Evolutionary conservation across 1,140 invertebrate genomes (phyloP).

Genomic region (Mylabris phalerata): DNA sequence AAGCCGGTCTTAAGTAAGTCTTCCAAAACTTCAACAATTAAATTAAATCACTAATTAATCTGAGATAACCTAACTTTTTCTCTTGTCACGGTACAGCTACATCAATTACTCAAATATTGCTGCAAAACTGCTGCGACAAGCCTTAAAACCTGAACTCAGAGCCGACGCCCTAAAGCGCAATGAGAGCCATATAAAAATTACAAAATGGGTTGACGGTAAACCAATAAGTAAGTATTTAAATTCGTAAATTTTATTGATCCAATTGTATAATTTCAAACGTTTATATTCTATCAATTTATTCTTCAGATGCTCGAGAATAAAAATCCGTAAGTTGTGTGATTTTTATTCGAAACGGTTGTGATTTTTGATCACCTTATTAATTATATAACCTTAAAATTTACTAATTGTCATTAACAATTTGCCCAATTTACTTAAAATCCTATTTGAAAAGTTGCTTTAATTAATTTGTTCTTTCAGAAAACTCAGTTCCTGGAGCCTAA

Average conservation of each 20-base stretch:
- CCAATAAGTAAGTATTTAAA: conserved; percentile 62
- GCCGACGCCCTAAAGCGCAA: conserved; percentile 69
- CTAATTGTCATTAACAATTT: no score
- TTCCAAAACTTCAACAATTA: conserved; percentile 15
- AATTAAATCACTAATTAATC: not conserved
- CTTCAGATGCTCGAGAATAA: conserved; percentile 10
- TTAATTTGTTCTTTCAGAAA: not conserved
- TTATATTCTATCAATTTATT: conserved; percentile 9
- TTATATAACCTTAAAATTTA: no score
- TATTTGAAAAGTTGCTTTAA: no score
- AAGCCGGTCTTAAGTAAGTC: conserved; percentile 57
- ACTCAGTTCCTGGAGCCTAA: not conserved
- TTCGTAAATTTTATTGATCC: not conserved
- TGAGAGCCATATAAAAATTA: conserved; percentile 68
- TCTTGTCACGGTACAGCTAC: conserved; percentile 59
- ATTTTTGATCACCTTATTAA: no score
- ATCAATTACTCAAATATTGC: conserved; percentile 89
- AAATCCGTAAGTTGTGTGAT: conserved; percentile 6
- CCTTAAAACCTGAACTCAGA: conserved; percentile 66
- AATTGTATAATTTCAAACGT: no score
- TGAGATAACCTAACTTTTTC: not conserved
- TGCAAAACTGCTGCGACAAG: conserved; percentile 68
- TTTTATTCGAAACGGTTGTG: no score
- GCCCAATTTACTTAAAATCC: no score
- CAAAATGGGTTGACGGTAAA: conserved; percentile 80